Evolutionary conservation across 2,113 vertebrate genomes (phyloP), one percentile per base, ranked within the genome.

Genomic region (Phaethon lepturus): DNA sequence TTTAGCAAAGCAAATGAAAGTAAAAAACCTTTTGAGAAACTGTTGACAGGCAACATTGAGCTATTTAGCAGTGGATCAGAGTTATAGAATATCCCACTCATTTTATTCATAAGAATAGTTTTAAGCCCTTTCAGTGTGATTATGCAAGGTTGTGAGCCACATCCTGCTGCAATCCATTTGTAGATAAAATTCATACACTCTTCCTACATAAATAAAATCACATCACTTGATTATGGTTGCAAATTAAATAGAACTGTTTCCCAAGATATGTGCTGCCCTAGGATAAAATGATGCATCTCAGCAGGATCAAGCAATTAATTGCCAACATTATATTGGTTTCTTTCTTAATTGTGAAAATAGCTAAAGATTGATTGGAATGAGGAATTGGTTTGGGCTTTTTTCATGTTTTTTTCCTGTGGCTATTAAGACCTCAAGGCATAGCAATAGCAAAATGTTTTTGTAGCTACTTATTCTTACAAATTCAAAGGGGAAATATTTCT

Each of bases 191-290:
- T 85, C 47, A 75, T 75, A 67, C 38, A 84, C 42, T 90, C 76
- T 76, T 80, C 45, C 35, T 47, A 47, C 52, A 40, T 91, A 94
- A 96, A 89, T 91, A 91, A 96, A 94, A 89, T 82, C 69, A 60
- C 40, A 78, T 91, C 66, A 49, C 33, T 94, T 88, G 49, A 79
- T 94, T 82, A 82, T 45, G 56, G 69, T 40, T 96, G 64, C 58
- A 93, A 91, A 93, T 91, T 68, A 91, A 88, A 94, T 64, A 85
- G 76, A 79, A 85, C 69, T 88, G 24, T 82, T 96, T 93, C 62
- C 44, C 64, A 87, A 91, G 85, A 91, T 60, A 64, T 0, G 0
- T 45, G 24, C 52, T 91, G 66, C 80, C 60, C 22, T 64, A 52
- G 77, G 84, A 93, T 64, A 94, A 95, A 94, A 87, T 64, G 17